A percentile compares a stretch with the other conserved stretches of the same genome.
Evolutionary conservation across 2,797 vertebrate species (phyloP).

Genomic region (Oceanodroma leucorhoa): DNA sequence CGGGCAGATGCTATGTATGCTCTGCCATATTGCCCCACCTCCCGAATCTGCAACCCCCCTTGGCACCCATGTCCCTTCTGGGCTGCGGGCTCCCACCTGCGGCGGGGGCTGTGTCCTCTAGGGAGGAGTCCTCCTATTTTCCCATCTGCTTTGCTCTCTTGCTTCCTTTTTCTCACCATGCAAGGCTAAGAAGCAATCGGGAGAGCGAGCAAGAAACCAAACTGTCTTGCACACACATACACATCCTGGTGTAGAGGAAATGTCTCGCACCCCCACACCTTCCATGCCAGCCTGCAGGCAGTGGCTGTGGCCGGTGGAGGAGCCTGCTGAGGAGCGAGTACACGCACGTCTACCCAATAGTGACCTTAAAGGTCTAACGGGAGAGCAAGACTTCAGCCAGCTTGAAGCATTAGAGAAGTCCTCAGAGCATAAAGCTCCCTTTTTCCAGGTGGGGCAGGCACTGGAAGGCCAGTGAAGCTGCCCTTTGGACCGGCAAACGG

Average conservation of each 20-base stretch:
- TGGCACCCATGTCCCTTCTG: too few species aligned
- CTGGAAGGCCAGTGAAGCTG: background rate
- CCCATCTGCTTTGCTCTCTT: background rate
- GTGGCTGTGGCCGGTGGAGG: background rate
- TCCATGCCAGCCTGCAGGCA: background rate
- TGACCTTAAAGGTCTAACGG: background rate
- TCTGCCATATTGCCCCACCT: too few species aligned
- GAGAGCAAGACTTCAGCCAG: background rate
- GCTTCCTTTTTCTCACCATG: background rate
- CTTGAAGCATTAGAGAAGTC: background rate
- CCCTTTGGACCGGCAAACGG: background rate
- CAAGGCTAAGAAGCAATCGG: background rate
- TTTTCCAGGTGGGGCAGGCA: background rate
- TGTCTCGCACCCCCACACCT: background rate
- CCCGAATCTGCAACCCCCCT: background rate
- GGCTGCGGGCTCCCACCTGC: background rate
- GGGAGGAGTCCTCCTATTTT: background rate
- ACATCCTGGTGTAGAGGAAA: background rate
- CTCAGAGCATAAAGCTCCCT: background rate
- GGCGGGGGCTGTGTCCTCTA: background rate
- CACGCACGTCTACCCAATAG: rapidly evolving
- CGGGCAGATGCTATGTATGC: background rate
- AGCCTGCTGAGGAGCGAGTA: background rate
- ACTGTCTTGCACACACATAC: too few species aligned
- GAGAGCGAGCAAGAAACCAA: background rate